Percentiles rank a stretch among this genome's conserved stretches.
Conservation (phyloP, 2,888 invertebrate species). For the Xylota segnis region DNA sequence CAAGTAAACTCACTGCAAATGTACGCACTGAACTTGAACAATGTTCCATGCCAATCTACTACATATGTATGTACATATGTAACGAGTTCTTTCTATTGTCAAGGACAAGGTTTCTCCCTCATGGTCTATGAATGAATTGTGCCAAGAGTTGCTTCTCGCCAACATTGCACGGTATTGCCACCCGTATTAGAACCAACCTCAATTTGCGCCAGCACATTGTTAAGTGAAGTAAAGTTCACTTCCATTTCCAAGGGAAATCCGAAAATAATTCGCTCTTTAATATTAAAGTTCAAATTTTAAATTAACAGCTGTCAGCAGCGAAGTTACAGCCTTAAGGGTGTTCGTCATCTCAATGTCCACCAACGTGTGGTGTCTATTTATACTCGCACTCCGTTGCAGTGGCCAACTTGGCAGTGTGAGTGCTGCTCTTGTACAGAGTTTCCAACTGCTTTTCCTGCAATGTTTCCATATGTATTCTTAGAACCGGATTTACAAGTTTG, state of each 20-base stretch:
- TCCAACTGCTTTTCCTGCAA: neutral
- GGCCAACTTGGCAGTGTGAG: constrained; percentile 32
- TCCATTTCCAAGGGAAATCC: constrained; percentile 8
- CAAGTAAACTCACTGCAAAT: constrained; percentile 16
- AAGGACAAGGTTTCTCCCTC: constrained; percentile 51
- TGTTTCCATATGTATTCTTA: neutral
- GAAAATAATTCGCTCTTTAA: constrained; percentile 26
- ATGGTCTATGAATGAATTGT: constrained; percentile 3
- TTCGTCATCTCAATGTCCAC: neutral
- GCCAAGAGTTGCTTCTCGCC: constrained; percentile 25
- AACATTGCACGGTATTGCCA: neutral
- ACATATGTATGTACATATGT: neutral
- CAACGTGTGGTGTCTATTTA: constrained; percentile 12
- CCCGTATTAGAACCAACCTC: neutral
- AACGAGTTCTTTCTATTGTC: constrained; percentile 3
- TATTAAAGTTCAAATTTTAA: constrained; percentile 48
- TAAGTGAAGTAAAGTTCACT: constrained; percentile 11
- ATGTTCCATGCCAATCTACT: constrained; percentile 8
- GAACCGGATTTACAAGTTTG: constrained; percentile 40
- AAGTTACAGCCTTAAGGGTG: neutral
- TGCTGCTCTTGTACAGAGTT: constrained; percentile 14
- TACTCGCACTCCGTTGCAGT: constrained; percentile 36
- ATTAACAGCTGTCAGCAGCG: constrained; percentile 15
- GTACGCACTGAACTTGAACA: constrained; percentile 6
- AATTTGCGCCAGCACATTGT: neutral